Evolutionary conservation across 2,888 invertebrate genomes (phyloP).

Genomic region (Leptinotarsa juncta): DNA sequence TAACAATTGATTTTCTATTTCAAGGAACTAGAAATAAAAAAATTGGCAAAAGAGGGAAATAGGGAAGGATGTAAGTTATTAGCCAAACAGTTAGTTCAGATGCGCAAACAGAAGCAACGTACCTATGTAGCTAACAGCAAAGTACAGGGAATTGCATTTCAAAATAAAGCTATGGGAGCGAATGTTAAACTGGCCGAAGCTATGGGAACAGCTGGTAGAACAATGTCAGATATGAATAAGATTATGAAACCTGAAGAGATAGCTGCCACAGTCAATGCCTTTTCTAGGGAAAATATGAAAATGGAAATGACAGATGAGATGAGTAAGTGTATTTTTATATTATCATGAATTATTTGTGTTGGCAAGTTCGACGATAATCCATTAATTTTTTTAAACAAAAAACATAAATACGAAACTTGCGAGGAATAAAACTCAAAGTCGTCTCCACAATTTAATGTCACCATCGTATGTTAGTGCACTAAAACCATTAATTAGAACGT

Average conservation of each 20-base stretch:
- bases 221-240: slow-evolving; percentile 90
- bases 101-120: slow-evolving; percentile 89
- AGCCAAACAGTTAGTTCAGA: slow-evolving; percentile 89
- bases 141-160: slow-evolving; percentile 80
- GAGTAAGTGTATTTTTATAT: slow-evolving; percentile 72
- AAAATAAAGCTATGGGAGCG: slow-evolving; percentile 91
- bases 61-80: slow-evolving; percentile 84
- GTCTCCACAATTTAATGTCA: too few species aligned
- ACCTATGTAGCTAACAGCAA: slow-evolving; percentile 86
- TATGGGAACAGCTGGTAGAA: slow-evolving; percentile 89
- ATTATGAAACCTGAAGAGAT: slow-evolving; percentile 88
- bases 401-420: too few species aligned
- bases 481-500: too few species aligned
- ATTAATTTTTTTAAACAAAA: too few species aligned
- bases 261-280: slow-evolving; percentile 84
- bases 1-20: slow-evolving; percentile 28
- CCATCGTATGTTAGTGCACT: too few species aligned
- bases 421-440: too few species aligned
- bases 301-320: slow-evolving; percentile 98
- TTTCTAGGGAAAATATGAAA: slow-evolving; percentile 84
- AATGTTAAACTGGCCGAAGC: slow-evolving; percentile 88
- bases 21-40: slow-evolving; percentile 89
- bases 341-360: slow-evolving; percentile 1
- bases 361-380: background rate
- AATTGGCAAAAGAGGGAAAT: slow-evolving; percentile 88